A percentile compares a stretch with the other conserved stretches of the same genome.
Evolutionary conservation across 2,797 vertebrate species (phyloP).

Genomic region (Danio albolineatus): DNA sequence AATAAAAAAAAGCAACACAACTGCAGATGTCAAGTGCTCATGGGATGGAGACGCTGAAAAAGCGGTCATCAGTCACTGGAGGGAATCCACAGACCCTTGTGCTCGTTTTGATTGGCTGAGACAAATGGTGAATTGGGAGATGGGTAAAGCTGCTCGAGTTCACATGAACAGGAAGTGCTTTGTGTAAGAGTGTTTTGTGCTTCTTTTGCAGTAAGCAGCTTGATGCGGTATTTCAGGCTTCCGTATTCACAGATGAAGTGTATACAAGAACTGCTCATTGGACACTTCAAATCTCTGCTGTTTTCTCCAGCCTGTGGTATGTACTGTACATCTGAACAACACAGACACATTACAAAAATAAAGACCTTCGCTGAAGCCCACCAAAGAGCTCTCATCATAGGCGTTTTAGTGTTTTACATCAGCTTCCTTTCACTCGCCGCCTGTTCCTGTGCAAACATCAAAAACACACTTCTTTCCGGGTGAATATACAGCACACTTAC

Average conservation of each 20-base stretch:
- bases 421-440: slow-evolving; percentile 15
- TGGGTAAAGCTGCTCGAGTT: slow-evolving; percentile 42
- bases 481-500: slow-evolving; percentile 38
- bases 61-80: slow-evolving; percentile 9
- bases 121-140: neutral
- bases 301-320: slow-evolving; percentile 40
- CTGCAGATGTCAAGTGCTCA: slow-evolving; percentile 13
- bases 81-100: slow-evolving; percentile 12
- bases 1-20: slow-evolving; percentile 39
- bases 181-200: slow-evolving; percentile 32
- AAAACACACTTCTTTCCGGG: slow-evolving; percentile 24
- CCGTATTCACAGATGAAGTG: slow-evolving; percentile 8
- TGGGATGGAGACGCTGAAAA: neutral
- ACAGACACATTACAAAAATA: slow-evolving; percentile 63
- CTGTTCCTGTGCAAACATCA: slow-evolving; percentile 37
- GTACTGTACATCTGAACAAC: slow-evolving; percentile 42
- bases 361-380: slow-evolving; percentile 46
- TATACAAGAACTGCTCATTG: slow-evolving; percentile 11
- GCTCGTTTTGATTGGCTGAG: slow-evolving; percentile 29
- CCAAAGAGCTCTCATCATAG: slow-evolving; percentile 29
- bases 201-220: slow-evolving; percentile 17
- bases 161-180: slow-evolving; percentile 39
- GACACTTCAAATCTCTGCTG: slow-evolving; percentile 15
- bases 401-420: slow-evolving; percentile 8
- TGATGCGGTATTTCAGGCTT: slow-evolving; percentile 10